These are phyloP conservation scores for Eciton burchellii DNA, from an alignment of 1,140 invertebrate species.

Conservation along the genomic window DNA sequence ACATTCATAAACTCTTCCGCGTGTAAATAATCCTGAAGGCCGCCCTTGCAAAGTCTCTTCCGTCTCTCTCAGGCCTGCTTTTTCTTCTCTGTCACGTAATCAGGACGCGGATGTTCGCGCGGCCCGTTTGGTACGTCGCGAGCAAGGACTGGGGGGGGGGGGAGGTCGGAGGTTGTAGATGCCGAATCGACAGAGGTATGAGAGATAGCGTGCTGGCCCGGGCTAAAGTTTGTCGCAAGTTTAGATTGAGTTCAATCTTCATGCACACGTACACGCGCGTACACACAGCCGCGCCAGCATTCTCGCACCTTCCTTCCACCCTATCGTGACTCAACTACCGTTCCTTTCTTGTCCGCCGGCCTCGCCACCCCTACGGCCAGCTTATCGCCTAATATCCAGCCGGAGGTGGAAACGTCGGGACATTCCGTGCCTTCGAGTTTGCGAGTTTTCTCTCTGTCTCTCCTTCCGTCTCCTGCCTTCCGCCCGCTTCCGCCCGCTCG, in stretches of 20 bases:
- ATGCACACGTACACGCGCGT: background rate
- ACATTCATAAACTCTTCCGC: background rate
- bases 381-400: conserved; percentile 74
- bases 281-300: conserved; percentile 47
- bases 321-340: conserved; percentile 22
- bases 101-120: conserved; percentile 2
- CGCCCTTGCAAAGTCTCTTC: background rate
- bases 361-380: background rate
- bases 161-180: conserved; percentile 66
- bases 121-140: conserved; percentile 37
- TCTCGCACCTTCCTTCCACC: conserved; percentile 29
- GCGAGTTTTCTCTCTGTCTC: background rate
- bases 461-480: background rate
- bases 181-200: conserved; percentile 71
- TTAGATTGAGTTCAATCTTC: conserved; percentile 79
- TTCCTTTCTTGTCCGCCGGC: conserved; percentile 15
- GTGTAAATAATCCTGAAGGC: background rate
- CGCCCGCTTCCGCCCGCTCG: background rate
- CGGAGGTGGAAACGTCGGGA: conserved; percentile 64
- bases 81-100: background rate
- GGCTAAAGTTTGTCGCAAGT: conserved; percentile 73
- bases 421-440: conserved; percentile 52
- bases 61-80: background rate
- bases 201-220: conserved; percentile 66
- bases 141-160: too few relatives aligned